Base-by-base conservation (phyloP, 2,113 vertebrate genomes). In the Plotosus lineatus region DNA sequence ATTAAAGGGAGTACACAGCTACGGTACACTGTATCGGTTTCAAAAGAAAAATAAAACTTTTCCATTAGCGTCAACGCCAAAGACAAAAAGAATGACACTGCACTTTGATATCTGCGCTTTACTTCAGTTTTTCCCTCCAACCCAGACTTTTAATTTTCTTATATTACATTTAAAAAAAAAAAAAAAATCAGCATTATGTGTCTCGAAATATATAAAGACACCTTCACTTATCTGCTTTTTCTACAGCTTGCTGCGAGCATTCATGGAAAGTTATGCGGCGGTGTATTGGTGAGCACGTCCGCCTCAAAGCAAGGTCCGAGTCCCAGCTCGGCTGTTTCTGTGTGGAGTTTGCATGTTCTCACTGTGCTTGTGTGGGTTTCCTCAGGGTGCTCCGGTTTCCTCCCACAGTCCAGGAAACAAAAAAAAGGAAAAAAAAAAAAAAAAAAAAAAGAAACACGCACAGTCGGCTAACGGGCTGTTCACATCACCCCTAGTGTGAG, bases 21-120 rank as follows among this genome's bases (percentile, higher is more conserved):
- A 15, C 66, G 44, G 66, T 69, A 69, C 66, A 69, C 44, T n/a
- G 28, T 69, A 69, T 28, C 44, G 66, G 3, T 11, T 68, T 68
- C 5, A 14, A 23, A 3, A 44, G 26, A 40, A n/a, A 38, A 4
- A 14, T 31, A 14, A 1, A 31, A n/a, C n/a, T 6, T 23, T 66
- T 66, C 40, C n/a, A 42, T 68, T 68, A 26, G 65, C 26, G 38
- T 44, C 21, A 26, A 28, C 33, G 31, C 60, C 17, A 36, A 63
- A 36, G 60, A 17, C 2, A 33, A 61, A 60, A 31, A 21, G 31
- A 21, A 63, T 7, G 14, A 36, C 33, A 36, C 2, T 40, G 28
- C 23, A 6, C 1, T 42, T 14, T 68, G 4, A 2, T 42, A 36
- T 68, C 4, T 26, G 10, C 6, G 42, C 4, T 11, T 14, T 14